A percentile compares a stretch with the other conserved stretches of the same genome.
Evolutionary conservation across 2,113 vertebrate species (phyloP).

Genomic region (Cyphomyrus discorhynchus): DNA sequence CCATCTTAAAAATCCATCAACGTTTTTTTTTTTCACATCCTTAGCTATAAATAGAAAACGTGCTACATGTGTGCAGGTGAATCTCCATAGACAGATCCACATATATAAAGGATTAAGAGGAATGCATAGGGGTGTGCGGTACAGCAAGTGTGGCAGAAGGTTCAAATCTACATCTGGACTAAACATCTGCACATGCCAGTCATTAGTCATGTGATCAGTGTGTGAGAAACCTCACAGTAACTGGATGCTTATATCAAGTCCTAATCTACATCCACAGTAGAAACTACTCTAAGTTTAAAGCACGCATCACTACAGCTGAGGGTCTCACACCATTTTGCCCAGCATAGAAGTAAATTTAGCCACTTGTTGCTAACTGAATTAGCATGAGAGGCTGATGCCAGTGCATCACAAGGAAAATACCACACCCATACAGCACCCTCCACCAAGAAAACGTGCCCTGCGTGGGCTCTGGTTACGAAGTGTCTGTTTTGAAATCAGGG

Average conservation of each 20-base stretch:
- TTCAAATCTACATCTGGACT: background rate
- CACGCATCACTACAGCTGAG: background rate
- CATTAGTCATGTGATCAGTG: conserved; percentile 21
- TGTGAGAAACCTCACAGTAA: background rate
- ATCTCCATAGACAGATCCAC: background rate
- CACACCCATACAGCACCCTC: background rate
- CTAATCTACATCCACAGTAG: background rate
- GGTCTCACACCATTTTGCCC: background rate
- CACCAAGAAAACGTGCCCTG: background rate
- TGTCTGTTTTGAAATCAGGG: conserved; percentile 11
- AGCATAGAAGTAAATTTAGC: background rate
- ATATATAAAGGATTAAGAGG: background rate
- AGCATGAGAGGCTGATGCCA: background rate
- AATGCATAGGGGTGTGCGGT: background rate
- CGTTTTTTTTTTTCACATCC: background rate
- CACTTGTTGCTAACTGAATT: background rate
- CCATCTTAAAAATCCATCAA: background rate
- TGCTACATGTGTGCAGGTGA: background rate
- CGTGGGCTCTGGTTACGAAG: background rate
- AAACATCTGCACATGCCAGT: conserved; percentile 43
- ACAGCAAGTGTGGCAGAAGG: background rate
- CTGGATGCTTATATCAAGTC: background rate
- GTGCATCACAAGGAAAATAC: background rate
- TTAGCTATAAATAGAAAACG: background rate
- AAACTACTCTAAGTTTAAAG: background rate